These are phyloP conservation scores for Mycteria americana DNA, from an alignment of 2,797 vertebrate species.

Conservation along the genomic window DNA sequence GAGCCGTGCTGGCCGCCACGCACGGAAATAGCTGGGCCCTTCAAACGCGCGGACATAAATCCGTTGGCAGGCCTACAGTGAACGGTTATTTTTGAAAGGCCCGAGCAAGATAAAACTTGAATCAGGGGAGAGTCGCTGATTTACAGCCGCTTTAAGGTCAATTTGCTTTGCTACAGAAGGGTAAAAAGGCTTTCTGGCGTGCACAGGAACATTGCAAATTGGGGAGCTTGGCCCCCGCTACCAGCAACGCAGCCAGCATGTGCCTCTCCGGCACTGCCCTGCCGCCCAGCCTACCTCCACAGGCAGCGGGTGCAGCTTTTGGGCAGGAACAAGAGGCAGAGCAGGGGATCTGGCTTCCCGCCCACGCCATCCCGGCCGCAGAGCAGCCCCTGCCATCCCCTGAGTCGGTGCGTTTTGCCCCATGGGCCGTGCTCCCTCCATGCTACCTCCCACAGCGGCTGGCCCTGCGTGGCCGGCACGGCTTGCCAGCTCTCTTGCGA, in stretches of 20 bases:
- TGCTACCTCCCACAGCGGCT: neutral
- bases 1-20: constrained; percentile 19
- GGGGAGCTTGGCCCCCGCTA: neutral
- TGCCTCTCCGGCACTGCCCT: neutral
- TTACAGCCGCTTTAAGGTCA: neutral
- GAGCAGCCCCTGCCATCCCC: neutral
- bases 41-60: neutral
- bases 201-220: neutral
- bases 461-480: neutral
- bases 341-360: neutral
- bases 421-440: rapidly evolving
- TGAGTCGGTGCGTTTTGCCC: rapidly evolving
- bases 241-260: neutral
- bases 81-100: neutral
- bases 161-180: neutral
- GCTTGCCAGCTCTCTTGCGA: neutral
- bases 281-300: neutral
- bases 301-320: neutral
- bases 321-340: neutral
- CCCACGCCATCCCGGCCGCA: rapidly evolving
- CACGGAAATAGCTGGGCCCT: constrained; percentile 31
- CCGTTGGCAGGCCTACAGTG: neutral
- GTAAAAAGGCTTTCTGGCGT: neutral
- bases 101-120: neutral
- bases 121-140: neutral